Percentiles rank a stretch among this genome's conserved stretches.
These are phyloP conservation scores for Bos indicus DNA, from an alignment of 2,113 vertebrate genomes.

Conservation along the genomic window DNA sequence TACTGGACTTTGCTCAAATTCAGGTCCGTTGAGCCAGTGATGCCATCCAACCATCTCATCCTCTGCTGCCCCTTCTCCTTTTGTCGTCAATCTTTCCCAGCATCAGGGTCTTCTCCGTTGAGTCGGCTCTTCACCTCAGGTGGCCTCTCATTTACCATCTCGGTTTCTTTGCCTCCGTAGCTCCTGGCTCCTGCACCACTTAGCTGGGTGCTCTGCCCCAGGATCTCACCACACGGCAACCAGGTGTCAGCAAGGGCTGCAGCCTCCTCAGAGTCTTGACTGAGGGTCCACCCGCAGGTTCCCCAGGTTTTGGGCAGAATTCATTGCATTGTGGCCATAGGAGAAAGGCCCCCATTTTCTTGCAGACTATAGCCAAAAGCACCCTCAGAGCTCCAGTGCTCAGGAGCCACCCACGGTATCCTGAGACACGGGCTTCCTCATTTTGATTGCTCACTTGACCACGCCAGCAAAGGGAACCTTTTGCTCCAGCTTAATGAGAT, in stretches of 20 bases:
- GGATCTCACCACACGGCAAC: rapidly evolving
- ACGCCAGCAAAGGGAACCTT: neutral
- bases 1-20: neutral
- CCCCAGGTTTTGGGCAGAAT: neutral
- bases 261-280: neutral
- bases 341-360: neutral
- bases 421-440: neutral
- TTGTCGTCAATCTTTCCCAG: neutral
- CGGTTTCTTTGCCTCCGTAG: neutral
- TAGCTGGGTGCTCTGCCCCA: rapidly evolving
- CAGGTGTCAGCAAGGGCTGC: too few relatives aligned
- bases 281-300: neutral
- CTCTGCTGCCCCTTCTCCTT: neutral
- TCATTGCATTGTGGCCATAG: neutral
- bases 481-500: neutral
- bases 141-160: neutral
- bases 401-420: neutral
- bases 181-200: neutral
- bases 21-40: neutral
- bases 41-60: neutral
- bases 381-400: neutral
- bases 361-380: neutral
- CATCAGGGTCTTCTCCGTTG: neutral
- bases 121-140: neutral
- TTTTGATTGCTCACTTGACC: neutral